Evolutionary conservation across 2,113 vertebrate species (phyloP).

Genomic region (Coreoperca whiteheadi): DNA sequence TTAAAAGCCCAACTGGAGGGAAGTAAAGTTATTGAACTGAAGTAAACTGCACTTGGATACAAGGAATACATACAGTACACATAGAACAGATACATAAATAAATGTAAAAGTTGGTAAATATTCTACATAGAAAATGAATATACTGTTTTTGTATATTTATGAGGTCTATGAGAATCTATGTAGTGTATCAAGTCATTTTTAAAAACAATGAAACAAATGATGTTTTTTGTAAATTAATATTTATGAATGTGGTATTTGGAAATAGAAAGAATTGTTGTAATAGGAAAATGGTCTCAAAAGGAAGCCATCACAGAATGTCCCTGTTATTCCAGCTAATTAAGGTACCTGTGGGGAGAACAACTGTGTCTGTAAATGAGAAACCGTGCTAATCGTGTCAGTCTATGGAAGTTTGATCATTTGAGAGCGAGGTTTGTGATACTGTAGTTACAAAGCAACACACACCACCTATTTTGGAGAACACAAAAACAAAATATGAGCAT

Average conservation of each 20-base stretch:
- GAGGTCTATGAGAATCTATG: background rate
- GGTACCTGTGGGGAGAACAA: no score
- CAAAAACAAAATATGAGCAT: background rate
- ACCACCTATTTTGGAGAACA: background rate
- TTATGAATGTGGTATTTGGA: background rate
- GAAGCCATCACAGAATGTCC: background rate
- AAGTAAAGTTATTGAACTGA: background rate
- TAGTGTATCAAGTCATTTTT: background rate
- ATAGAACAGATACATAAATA: background rate
- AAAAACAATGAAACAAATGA: background rate
- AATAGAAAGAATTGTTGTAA: background rate
- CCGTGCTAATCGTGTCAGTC: background rate
- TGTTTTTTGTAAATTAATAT: background rate
- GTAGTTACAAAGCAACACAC: background rate
- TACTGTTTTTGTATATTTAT: background rate
- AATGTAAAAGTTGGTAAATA: background rate
- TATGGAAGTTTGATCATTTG: background rate
- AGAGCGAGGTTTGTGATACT: background rate
- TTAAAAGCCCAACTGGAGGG: background rate
- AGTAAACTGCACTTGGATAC: background rate
- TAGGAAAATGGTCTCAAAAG: background rate
- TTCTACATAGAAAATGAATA: background rate
- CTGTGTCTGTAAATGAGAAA: background rate
- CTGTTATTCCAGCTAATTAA: background rate
- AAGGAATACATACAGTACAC: background rate